Conservation (phyloP, 1,140 invertebrate species). For the Daktulosphaira vitifoliae region DNA sequence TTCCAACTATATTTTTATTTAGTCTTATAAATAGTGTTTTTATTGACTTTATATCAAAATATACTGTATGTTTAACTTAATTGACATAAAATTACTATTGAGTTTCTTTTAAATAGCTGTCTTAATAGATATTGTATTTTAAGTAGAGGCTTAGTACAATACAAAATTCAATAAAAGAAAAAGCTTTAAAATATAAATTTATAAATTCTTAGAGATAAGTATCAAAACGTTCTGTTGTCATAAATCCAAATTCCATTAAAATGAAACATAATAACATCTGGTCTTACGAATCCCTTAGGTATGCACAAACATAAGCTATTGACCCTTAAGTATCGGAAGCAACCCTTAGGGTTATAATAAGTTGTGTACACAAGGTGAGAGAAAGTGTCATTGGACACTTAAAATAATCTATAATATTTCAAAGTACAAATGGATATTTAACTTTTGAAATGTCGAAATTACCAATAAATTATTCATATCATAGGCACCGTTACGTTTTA, state of each 20-base stretch:
- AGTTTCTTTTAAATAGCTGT: no score
- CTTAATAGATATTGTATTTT: no score
- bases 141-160: no score
- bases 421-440: conserved; percentile 28
- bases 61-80: no score
- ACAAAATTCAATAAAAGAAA: no score
- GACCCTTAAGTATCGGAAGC: background rate
- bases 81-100: no score
- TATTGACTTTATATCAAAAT: no score
- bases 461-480: conserved; percentile 28
- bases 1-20: no score
- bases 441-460: conserved; percentile 21
- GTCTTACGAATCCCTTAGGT: conserved; percentile 16
- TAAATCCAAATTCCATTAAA: conserved; percentile 26
- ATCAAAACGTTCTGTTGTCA: background rate
- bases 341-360: background rate
- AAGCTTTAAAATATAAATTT: background rate
- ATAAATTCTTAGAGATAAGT: background rate
- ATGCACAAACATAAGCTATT: background rate
- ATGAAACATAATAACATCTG: background rate
- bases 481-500: no score
- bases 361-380: background rate
- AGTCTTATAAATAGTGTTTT: no score
- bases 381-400: background rate
- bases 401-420: conserved; percentile 1